Evolutionary conservation across 2,113 vertebrate genomes (phyloP).

Genomic region (Sylvietta virens): DNA sequence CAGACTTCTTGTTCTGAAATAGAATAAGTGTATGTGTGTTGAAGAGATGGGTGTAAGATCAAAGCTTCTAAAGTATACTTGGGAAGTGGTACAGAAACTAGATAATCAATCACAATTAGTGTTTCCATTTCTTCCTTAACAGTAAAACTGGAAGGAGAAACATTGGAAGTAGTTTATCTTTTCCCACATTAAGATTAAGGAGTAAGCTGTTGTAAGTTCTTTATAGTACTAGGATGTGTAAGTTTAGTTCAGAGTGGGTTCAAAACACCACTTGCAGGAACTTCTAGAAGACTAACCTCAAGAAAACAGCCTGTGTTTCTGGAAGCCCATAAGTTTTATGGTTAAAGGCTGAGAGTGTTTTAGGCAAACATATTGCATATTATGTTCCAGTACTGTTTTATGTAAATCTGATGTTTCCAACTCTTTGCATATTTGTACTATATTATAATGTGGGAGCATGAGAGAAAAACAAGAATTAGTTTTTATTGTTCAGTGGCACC

Average conservation of each 20-base stretch:
- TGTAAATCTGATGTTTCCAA: background rate
- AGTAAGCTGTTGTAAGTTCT: background rate
- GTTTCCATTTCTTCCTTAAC: background rate
- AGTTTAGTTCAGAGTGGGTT: background rate
- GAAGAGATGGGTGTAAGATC: background rate
- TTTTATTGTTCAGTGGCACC: background rate
- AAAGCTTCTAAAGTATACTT: background rate
- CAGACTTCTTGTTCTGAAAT: background rate
- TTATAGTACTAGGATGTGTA: background rate
- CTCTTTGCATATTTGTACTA: background rate
- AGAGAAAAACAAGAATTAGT: background rate
- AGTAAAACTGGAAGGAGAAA: background rate
- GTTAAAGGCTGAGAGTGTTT: background rate
- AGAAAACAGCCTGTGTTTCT: background rate
- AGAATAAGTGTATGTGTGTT: background rate
- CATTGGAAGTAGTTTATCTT: background rate
- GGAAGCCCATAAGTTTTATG: background rate
- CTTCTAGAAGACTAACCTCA: background rate
- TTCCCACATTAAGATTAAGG: background rate
- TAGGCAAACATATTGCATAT: background rate
- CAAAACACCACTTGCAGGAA: background rate
- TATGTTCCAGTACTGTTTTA: background rate
- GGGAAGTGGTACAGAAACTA: background rate
- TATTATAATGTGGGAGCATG: background rate
- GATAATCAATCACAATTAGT: background rate